Conservation (phyloP, 2,888 invertebrate genomes). For the Campoplex nolae region DNA sequence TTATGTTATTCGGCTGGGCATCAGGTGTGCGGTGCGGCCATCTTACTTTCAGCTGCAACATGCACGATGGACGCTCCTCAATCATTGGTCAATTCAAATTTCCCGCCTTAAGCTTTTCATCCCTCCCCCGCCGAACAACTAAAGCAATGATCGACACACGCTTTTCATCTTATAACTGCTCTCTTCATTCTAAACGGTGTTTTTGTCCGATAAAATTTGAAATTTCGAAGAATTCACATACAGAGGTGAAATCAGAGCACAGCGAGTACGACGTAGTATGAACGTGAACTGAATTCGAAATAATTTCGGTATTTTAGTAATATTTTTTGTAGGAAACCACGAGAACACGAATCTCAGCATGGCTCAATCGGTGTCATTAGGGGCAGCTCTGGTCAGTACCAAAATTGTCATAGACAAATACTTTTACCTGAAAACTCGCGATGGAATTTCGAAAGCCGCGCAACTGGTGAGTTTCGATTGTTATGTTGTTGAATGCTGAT, state of each 20-base stretch:
- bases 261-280: no score
- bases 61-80: conserved; percentile 35
- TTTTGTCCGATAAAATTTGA: neutral
- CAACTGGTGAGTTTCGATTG: neutral
- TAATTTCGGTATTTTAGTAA: neutral
- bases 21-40: conserved; percentile 70
- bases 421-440: neutral
- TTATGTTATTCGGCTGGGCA: conserved; percentile 59
- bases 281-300: no score
- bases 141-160: neutral
- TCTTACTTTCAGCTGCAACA: conserved; percentile 62
- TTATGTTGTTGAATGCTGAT: neutral
- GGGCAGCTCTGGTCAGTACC: neutral
- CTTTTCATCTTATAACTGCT: neutral
- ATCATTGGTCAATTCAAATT: conserved; percentile 61
- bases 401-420: neutral
- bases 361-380: neutral
- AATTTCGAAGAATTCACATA: neutral
- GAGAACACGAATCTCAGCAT: neutral
- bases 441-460: neutral
- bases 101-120: conserved; percentile 35
- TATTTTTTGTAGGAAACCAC: neutral
- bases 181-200: neutral
- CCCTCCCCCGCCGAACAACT: neutral
- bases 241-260: no score